Evolutionary conservation across 2,888 invertebrate species (phyloP), one percentile per base, ranked within the genome.

Genomic region (Pteria penguin): DNA sequence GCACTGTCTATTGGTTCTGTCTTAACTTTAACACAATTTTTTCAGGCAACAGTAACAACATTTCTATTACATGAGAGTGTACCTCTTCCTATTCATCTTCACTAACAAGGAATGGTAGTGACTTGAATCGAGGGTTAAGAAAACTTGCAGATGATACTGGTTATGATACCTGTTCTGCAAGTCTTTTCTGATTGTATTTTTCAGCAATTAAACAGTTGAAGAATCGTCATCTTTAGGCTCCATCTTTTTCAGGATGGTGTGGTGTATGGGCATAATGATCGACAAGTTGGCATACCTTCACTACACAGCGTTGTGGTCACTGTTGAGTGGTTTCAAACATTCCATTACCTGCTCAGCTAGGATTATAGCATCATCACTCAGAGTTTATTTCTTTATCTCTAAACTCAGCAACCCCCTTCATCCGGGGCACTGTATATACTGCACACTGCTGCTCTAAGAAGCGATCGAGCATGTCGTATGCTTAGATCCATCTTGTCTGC

Each of bases 311-410:
- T 32, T 36, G 33, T 69, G 24, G 69, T 69, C 26, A 69, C 36
- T 24, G 31, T 27, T 69, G 4, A 69, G 33, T 8, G 69, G 69
- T 26, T 58, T 57, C 11, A 69, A 33, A 14, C 57, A 69, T 33
- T 69, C 36, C 33, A 69, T 33, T n/a, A 69, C 26, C 24, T 69
- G 54, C 36, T 69, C 69, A 11, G 58, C 69, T 24, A 69, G 24
- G 5, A 58, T 4, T 24, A 69, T 18, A 27, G 57, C 36, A 29
- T 67, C 67, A 67, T 67, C 67, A 29, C 24, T 31, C 2, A 22
- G 55, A 67, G 22, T 57, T 55, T 5, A 67, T 54, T 24, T 54
- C 55, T 26, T 57, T 69, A 27, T 69, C 58, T 58, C 36, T 58
- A 32, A 26, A 31, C 33, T 58, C 58, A 14, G 52, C 22, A 18